Evolutionary conservation across 2,113 vertebrate genomes (phyloP), one percentile per base, ranked within the genome.

Genomic region (Pelodiscus sinensis): DNA sequence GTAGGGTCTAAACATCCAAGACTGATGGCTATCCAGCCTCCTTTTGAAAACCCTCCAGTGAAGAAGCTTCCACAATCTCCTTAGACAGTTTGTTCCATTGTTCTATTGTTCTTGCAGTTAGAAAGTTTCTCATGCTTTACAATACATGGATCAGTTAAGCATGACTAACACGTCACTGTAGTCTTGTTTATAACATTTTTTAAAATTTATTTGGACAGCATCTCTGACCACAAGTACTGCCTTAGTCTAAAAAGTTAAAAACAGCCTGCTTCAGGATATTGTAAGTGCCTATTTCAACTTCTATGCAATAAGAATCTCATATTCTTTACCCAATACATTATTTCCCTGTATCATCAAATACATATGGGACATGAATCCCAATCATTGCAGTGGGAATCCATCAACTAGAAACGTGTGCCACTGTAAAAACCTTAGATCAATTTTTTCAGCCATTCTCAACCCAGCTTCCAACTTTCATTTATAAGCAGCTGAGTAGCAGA

Each of bases 321-420:
- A 0, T 0, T 16, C 27, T 1, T 62, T 68, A 16, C 15, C 10
- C 31, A 68, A n/a, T 18, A 68, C 8, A 18, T 68, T 15, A 81
- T 81, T 60, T 6, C 1, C 78, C 1, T 19, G 8, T 27, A 85
- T 9, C 3, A 44, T 54, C 15, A 77, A 79, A 77, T 38, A 22
- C 8, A n/a, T 13, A 25, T 50, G 73, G 9, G 19, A 6, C 73
- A 44, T 75, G 44, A 44, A 75, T 75, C 10, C 3, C 2, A 55
- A 1, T 14, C 15, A 51, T 79, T n/a, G 83, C 58, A 89, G 2
- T 60, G 50, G 50, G 1, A 79, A 68, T 18, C 14, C 14, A 83
- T 35, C 1, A 44, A 4, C 13, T 15, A 82, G 4, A 9, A 3
- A 62, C 16, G 4, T 73, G 79, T 18, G 57, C 62, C 16, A 38